Conservation (phyloP, 1,140 invertebrate species). For the Gonioctena quinquepunctata region DNA sequence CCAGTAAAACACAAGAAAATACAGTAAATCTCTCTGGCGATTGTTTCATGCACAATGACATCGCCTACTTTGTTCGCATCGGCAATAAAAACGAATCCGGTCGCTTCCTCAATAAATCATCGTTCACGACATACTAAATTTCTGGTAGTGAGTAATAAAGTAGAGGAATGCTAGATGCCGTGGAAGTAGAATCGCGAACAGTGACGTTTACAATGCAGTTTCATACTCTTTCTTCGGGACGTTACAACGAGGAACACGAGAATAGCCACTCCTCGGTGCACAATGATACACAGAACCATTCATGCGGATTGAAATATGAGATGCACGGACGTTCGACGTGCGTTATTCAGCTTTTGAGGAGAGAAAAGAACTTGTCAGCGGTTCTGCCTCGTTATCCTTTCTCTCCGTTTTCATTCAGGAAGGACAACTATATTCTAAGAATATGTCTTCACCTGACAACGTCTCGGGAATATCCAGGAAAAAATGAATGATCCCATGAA, state of each 20-base stretch:
- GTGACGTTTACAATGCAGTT: slow-evolving; percentile 8
- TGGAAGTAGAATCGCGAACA: not conserved
- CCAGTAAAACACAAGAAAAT: too few species aligned
- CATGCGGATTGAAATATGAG: not conserved
- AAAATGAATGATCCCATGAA: too few species aligned
- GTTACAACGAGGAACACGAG: not conserved
- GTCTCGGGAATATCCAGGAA: too few species aligned
- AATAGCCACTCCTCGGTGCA: not conserved
- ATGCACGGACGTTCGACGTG: not conserved
- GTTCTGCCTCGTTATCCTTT: not conserved
- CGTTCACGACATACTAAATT: not conserved
- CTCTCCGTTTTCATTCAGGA: not conserved
- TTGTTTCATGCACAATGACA: too few species aligned
- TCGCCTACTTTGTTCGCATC: too few species aligned
- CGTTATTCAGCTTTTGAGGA: not conserved
- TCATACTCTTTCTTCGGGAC: slow-evolving; percentile 1
- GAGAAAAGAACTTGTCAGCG: not conserved
- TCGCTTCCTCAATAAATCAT: not conserved
- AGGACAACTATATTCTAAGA: too few species aligned
- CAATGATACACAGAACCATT: slow-evolving; percentile 1
- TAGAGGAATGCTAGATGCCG: not conserved
- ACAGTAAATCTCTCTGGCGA: too few species aligned
- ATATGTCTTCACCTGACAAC: too few species aligned
- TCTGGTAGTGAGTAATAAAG: not conserved
- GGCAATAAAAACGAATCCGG: not conserved